These are phyloP conservation scores for Schlechtendalia chinensis DNA, from an alignment of 1,140 invertebrate genomes.

Conservation along the genomic window DNA sequence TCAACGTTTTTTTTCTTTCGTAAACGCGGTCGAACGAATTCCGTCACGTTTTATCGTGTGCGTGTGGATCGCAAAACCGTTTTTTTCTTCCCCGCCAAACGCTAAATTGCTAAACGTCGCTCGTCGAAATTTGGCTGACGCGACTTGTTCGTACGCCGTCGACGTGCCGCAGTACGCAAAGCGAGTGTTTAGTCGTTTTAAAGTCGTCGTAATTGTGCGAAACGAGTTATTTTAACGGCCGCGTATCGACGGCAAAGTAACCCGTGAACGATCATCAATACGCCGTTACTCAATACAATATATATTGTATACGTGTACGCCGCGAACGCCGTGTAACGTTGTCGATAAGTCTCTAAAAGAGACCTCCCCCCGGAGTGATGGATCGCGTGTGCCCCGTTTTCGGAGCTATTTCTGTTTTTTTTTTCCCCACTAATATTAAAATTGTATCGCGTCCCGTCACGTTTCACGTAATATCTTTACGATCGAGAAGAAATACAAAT, in stretches of 20 bases:
- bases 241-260: background rate
- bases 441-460: too few relatives aligned
- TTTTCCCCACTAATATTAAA: too few relatives aligned
- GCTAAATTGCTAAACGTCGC: constrained; percentile 14
- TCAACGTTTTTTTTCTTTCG: background rate
- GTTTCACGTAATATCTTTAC: too few relatives aligned
- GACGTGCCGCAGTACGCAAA: background rate
- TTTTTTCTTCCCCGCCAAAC: background rate
- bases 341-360: too few relatives aligned
- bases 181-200: background rate
- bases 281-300: too few relatives aligned
- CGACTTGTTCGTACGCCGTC: background rate
- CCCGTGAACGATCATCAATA: background rate
- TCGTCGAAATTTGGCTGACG: constrained; percentile 16
- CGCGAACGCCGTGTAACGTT: too few relatives aligned
- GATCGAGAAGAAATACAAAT: too few relatives aligned
- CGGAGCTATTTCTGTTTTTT: too few relatives aligned
- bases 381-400: too few relatives aligned
- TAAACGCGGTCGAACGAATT: background rate
- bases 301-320: too few relatives aligned
- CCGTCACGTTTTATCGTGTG: background rate
- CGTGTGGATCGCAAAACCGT: too few relatives aligned
- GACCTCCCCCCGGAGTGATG: too few relatives aligned
- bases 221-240: constrained; percentile 6
- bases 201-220: background rate